phyloP scores from a whole-genome alignment of 1,140 invertebrate genomes.

The Chrysomallon squamiferum region DNA sequence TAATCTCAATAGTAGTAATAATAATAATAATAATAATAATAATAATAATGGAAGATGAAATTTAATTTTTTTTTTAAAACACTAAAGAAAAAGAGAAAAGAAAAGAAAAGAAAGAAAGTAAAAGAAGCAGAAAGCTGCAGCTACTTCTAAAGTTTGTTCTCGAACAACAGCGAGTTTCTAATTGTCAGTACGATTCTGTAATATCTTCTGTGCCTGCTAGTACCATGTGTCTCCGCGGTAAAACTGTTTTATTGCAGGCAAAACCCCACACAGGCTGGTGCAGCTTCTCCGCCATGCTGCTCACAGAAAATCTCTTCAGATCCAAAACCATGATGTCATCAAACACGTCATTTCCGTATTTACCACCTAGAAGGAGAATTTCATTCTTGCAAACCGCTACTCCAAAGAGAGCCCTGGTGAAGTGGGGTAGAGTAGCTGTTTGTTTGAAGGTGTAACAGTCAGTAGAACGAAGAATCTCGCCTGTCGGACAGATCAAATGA shows the following conservation, averaged over 20 bases:
- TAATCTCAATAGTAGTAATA: no score
- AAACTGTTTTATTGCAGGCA: not conserved
- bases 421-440: constrained; percentile 13
- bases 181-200: no score
- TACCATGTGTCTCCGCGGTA: not conserved
- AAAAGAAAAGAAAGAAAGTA: no score
- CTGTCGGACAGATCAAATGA: constrained; percentile 15
- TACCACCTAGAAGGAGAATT: constrained; percentile 15
- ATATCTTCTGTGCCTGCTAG: no score
- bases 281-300: constrained; percentile 13
- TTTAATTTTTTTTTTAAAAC: no score
- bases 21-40: no score
- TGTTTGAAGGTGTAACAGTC: constrained; percentile 14
- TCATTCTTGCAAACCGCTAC: not conserved
- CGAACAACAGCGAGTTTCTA: no score
- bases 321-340: constrained; percentile 23
- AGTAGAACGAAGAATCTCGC: constrained; percentile 13
- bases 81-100: no score
- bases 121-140: no score
- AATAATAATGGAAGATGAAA: no score
- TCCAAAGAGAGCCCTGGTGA: constrained; percentile 22
- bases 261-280: constrained; percentile 17
- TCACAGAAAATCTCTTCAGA: constrained; percentile 4
- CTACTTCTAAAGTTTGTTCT: no score
- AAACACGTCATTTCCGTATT: constrained; percentile 14